A percentile compares a stretch with the other conserved stretches of the same genome.
Evolutionary conservation across 2,113 vertebrate species (phyloP).

Genomic region (Phasianus colchicus): DNA sequence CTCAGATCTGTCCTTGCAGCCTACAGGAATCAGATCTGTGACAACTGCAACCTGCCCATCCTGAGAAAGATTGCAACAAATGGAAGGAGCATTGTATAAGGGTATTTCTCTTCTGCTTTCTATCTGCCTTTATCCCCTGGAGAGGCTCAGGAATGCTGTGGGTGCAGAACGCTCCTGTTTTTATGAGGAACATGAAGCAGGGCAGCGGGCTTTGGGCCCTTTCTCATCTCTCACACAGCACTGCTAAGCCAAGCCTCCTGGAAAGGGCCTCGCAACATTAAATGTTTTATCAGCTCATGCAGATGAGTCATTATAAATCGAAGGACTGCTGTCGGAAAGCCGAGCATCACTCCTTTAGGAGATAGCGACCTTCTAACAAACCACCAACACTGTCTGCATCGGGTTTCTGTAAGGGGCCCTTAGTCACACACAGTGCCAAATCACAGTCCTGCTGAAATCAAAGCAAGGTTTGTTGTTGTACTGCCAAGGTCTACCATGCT

Average conservation of each 20-base stretch:
- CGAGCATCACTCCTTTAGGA: background rate
- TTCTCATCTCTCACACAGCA: background rate
- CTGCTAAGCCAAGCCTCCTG: background rate
- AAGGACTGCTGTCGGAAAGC: constrained; percentile 17
- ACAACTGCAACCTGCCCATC: background rate
- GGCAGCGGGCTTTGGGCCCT: background rate
- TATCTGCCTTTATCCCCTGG: background rate
- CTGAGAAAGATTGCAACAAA: background rate
- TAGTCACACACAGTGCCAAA: background rate
- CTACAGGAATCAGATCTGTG: background rate
- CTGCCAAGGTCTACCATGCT: background rate
- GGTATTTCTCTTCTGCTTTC: background rate
- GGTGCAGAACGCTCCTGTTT: background rate
- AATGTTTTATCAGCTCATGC: constrained; percentile 8
- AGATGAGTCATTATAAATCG: constrained; percentile 7
- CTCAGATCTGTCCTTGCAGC: background rate
- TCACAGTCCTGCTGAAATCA: background rate
- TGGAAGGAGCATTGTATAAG: background rate
- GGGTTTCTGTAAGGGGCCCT: background rate
- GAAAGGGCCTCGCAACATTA: background rate
- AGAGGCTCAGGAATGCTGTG: background rate
- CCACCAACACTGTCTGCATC: background rate
- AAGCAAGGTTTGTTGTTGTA: background rate
- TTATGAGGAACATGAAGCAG: background rate
- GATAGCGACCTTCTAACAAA: background rate